These are phyloP conservation scores for Drosophila ogumai DNA, from an alignment of 1,140 invertebrate species.

Conservation along the genomic window DNA sequence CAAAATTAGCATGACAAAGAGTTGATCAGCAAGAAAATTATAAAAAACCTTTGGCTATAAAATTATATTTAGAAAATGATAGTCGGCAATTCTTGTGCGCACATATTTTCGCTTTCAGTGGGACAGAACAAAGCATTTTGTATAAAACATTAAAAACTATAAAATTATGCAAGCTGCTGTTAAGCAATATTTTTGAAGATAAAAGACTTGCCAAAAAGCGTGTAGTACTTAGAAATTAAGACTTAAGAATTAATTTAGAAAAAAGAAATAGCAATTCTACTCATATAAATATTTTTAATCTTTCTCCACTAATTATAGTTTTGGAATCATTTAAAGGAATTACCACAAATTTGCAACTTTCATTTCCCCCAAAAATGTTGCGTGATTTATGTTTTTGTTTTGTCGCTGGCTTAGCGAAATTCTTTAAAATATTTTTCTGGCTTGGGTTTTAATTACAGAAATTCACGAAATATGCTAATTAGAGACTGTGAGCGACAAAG, in stretches of 20 bases:
- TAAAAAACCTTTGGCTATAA: constrained; percentile 23
- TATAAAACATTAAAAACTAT: neutral
- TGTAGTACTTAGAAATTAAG: neutral
- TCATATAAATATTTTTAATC: neutral
- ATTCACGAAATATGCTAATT: constrained; percentile 43
- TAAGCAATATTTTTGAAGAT: constrained; percentile 4
- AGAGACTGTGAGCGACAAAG: constrained; percentile 9
- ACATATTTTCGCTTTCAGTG: constrained; percentile 56
- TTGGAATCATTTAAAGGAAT: neutral
- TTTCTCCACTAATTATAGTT: neutral
- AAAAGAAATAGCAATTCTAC: neutral
- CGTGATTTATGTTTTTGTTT: constrained; percentile 34
- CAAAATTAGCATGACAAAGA: constrained; percentile 65
- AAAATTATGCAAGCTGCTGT: constrained; percentile 36
- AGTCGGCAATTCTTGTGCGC: constrained; percentile 29
- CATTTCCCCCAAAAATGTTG: constrained; percentile 30
- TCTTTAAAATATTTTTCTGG: constrained; percentile 37
- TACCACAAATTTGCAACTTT: constrained; percentile 37
- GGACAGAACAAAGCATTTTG: constrained; percentile 8
- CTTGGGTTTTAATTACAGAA: constrained; percentile 51
- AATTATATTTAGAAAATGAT: constrained; percentile 39
- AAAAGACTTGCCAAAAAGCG: neutral
- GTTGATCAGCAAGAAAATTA: constrained; percentile 13
- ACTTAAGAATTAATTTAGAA: neutral
- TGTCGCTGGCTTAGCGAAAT: constrained; percentile 17